Conservation (phyloP, 2,888 invertebrate genomes). For the Neelides folsomi region DNA sequence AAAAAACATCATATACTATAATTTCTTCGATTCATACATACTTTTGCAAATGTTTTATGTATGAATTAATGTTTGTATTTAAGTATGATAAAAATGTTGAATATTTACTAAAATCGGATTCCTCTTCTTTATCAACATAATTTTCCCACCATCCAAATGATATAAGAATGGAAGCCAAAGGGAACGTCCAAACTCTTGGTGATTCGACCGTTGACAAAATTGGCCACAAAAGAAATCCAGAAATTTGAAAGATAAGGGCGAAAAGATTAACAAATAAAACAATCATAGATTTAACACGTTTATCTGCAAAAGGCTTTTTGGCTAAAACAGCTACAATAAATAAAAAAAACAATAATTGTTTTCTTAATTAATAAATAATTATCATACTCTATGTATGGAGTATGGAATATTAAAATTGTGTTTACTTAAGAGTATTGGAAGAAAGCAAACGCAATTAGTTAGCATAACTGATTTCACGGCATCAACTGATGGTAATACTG, state of each 20-base stretch:
- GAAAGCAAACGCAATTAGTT: constrained; percentile 82
- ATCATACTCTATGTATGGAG: too few species aligned
- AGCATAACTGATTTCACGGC: constrained; percentile 88
- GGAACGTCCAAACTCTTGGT: constrained; percentile 47
- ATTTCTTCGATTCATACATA: constrained; percentile 35
- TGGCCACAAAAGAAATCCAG: constrained; percentile 57
- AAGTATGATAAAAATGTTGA: too few species aligned
- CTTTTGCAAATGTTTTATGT: too few species aligned
- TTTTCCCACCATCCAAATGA: constrained; percentile 79
- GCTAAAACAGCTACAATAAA: neutral
- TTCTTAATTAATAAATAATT: too few species aligned
- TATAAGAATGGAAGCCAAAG: constrained; percentile 51
- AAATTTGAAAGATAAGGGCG: constrained; percentile 51
- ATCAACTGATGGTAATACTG: constrained; percentile 78
- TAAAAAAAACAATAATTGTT: too few species aligned
- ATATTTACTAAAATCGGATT: constrained; percentile 26
- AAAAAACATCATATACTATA: constrained; percentile 20
- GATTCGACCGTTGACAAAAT: constrained; percentile 35
- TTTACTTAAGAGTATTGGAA: constrained; percentile 63
- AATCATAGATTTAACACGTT: neutral
- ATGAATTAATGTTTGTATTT: too few species aligned
- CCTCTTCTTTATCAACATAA: constrained; percentile 43
- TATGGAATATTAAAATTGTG: too few species aligned
- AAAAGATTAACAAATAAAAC: constrained; percentile 39
- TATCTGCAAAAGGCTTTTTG: neutral